Evolutionary conservation across 2,797 vertebrate species (phyloP).

Genomic region (Leuciscus waleckii): DNA sequence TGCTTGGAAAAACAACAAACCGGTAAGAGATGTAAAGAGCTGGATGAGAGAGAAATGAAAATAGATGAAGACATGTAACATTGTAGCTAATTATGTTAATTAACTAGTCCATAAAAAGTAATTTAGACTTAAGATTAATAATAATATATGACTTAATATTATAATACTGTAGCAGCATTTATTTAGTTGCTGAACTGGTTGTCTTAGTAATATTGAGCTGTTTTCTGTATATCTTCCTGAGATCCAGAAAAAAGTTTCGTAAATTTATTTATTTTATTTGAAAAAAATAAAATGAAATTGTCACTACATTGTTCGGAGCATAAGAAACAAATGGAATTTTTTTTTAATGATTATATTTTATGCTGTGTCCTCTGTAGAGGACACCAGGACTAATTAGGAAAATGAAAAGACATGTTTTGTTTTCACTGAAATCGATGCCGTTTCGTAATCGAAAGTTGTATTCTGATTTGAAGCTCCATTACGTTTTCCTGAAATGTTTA

Average conservation of each 20-base stretch:
- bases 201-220: not conserved
- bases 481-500: not conserved
- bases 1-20: constrained; percentile 20
- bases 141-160: not conserved
- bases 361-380: not conserved
- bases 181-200: constrained; percentile 2
- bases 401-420: not conserved
- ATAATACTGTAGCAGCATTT: not conserved
- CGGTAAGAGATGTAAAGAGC: not conserved
- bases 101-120: not conserved
- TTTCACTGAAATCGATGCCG: not conserved
- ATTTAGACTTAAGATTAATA: not conserved
- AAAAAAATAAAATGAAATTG: no score
- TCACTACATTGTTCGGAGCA: not conserved
- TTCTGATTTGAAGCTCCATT: not conserved
- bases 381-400: no score
- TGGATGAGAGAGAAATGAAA: constrained; percentile 6
- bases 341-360: no score
- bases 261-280: no score
- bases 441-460: not conserved
- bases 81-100: not conserved
- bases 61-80: not conserved
- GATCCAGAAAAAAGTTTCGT: not conserved
- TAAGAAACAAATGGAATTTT: not conserved
- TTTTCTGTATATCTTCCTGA: not conserved